Conservation (phyloP, 2,888 invertebrate genomes). For the Neoscelio sp. region DNA sequence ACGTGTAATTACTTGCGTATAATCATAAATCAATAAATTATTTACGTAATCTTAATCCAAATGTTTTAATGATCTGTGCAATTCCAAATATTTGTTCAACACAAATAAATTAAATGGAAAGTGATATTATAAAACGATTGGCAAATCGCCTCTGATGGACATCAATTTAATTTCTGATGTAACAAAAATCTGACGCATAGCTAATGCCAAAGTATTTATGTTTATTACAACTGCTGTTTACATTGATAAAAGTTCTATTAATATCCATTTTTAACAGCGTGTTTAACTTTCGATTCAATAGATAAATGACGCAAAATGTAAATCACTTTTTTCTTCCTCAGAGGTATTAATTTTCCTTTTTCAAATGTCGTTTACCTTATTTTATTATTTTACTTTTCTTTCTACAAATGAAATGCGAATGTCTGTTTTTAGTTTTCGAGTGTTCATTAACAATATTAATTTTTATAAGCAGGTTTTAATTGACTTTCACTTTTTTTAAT, state of each 20-base stretch:
- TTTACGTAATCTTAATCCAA: too few relatives aligned
- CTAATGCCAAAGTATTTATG: background rate
- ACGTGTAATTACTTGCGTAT: too few relatives aligned
- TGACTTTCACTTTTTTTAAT: slow-evolving; percentile 62
- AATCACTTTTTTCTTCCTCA: background rate
- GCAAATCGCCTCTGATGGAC: slow-evolving; percentile 1
- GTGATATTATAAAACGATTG: slow-evolving; percentile 50
- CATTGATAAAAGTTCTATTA: background rate
- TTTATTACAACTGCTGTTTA: background rate
- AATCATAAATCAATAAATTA: too few relatives aligned
- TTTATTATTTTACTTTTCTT: background rate
- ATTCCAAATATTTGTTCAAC: slow-evolving; percentile 12
- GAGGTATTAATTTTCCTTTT: background rate
- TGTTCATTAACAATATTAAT: slow-evolving; percentile 42
- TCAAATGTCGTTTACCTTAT: background rate
- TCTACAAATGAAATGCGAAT: background rate
- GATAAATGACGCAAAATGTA: background rate
- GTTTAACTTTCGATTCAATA: background rate
- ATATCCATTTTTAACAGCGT: background rate
- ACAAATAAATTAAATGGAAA: slow-evolving; percentile 39
- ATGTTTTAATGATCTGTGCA: slow-evolving; percentile 8
- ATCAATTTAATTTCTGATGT: background rate
- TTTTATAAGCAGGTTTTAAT: slow-evolving; percentile 46
- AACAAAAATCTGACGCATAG: background rate
- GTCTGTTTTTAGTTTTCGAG: slow-evolving; percentile 8